Evolutionary conservation across 2,888 invertebrate species (phyloP).

Genomic region (Tachina grossa): DNA sequence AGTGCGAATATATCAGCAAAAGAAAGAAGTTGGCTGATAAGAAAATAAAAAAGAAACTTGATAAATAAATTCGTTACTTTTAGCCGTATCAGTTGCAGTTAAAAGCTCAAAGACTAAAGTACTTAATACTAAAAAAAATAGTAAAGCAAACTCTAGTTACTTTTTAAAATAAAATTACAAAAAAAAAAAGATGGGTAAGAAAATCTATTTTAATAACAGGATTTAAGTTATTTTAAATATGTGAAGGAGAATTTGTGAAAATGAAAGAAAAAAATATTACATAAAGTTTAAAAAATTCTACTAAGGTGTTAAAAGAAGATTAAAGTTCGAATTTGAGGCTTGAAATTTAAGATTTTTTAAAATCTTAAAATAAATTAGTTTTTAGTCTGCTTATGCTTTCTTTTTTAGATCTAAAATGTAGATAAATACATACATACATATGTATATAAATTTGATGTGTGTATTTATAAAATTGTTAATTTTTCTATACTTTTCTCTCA

Average conservation of each 20-base stretch:
- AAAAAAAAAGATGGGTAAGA: conserved; percentile 59
- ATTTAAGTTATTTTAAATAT: too few species aligned
- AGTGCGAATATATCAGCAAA: conserved; percentile 43
- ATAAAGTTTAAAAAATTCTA: too few species aligned
- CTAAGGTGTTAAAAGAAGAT: too few species aligned
- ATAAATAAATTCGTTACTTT: conserved; percentile 43
- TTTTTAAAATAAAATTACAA: conserved; percentile 3
- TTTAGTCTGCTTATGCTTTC: too few species aligned
- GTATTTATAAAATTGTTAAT: background rate
- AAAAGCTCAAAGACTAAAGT: conserved; percentile 59
- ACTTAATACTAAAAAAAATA: conserved; percentile 15
- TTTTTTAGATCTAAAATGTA: too few species aligned
- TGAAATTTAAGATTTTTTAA: too few species aligned
- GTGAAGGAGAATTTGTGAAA: too few species aligned
- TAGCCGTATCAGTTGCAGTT: conserved; percentile 52
- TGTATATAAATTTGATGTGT: background rate
- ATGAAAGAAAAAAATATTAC: too few species aligned
- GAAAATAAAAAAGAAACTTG: conserved; percentile 34
- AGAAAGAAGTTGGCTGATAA: conserved; percentile 53
- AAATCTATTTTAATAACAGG: background rate
- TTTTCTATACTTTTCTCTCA: background rate
- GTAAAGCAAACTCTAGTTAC: background rate
- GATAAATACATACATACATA: too few species aligned
- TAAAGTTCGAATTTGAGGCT: too few species aligned
- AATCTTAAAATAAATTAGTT: too few species aligned